Evolutionary conservation across 2,113 vertebrate genomes (phyloP).

Genomic region (Euleptes europaea): DNA sequence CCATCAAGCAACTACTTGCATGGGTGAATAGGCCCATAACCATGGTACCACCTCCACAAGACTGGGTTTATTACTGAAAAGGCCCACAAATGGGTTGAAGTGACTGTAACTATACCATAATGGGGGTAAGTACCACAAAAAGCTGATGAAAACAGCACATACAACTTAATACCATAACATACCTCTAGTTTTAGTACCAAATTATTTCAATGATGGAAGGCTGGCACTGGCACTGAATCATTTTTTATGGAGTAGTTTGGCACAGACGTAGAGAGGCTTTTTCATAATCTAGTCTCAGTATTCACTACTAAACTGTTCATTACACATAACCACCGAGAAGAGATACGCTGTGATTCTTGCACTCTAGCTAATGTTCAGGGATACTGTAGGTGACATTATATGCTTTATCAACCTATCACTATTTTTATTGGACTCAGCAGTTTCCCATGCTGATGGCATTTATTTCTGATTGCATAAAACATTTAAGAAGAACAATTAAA

Average conservation of each 20-base stretch:
- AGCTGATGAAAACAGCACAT: conserved; percentile 15
- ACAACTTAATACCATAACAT: neutral
- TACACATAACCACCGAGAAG: neutral
- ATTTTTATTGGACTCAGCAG: conserved; percentile 70
- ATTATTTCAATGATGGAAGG: conserved; percentile 6
- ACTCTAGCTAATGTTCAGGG: neutral
- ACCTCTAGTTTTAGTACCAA: neutral
- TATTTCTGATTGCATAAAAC: conserved; percentile 77
- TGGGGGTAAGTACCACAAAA: no score
- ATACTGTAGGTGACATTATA: conserved; percentile 17
- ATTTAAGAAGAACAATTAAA: conserved; percentile 79
- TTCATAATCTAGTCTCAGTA: conserved; percentile 1
- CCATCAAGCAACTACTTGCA: neutral
- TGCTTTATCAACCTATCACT: conserved; percentile 21
- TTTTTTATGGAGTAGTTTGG: neutral
- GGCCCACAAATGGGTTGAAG: no score
- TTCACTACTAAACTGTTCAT: neutral
- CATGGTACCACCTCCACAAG: no score
- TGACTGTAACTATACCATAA: no score
- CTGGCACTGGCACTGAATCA: neutral
- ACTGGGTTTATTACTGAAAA: no score
- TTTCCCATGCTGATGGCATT: conserved; percentile 74
- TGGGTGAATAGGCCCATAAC: neutral
- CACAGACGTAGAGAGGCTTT: neutral
- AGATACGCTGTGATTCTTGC: neutral